Conservation (phyloP, 2,797 vertebrate genomes). For the Amazona ochrocephala region DNA sequence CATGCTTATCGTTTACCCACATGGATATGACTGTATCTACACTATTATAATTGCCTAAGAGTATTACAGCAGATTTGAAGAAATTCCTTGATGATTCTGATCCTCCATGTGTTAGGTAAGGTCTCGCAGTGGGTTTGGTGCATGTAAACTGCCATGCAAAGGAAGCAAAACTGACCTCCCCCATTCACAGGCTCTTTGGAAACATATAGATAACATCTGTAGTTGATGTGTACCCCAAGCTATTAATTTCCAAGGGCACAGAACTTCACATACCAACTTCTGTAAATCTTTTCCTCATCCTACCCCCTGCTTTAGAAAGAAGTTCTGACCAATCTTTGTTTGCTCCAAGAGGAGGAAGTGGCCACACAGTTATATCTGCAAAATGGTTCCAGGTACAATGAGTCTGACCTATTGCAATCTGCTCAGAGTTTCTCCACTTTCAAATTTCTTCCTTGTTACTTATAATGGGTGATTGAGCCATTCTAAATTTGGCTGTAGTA, state of each 20-base stretch:
- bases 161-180: background rate
- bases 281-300: background rate
- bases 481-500: constrained; percentile 38
- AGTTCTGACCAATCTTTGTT: background rate
- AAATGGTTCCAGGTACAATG: background rate
- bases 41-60: background rate
- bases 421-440: background rate
- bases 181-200: accelerated
- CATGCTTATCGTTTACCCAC: background rate
- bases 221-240: accelerated
- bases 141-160: background rate
- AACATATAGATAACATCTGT: background rate
- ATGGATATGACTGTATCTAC: background rate
- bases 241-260: background rate
- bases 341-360: background rate
- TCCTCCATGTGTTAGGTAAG: background rate
- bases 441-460: background rate
- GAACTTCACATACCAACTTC: background rate
- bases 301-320: background rate
- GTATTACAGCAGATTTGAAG: background rate
- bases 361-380: background rate
- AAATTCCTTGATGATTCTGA: background rate
- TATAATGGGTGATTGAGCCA: background rate
- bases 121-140: background rate
- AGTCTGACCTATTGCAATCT: background rate